Conservation (phyloP, 2,797 vertebrate species). For the Morus bassanus region DNA sequence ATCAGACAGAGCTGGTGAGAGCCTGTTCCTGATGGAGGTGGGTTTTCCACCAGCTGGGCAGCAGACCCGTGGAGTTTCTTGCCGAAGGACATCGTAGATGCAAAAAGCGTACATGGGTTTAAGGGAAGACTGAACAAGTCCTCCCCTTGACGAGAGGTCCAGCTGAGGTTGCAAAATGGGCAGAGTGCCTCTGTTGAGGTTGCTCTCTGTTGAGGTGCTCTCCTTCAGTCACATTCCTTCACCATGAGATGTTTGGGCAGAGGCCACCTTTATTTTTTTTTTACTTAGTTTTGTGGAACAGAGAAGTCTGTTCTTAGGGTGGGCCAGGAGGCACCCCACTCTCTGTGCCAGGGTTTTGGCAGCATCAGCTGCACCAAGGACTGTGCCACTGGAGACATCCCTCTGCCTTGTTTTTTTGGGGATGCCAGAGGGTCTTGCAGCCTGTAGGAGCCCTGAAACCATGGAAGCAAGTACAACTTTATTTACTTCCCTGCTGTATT, state of each 20-base stretch:
- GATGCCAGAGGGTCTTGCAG: neutral
- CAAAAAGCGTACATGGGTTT: neutral
- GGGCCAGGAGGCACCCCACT: fast-evolving
- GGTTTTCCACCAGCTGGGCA: neutral
- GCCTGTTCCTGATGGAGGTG: neutral
- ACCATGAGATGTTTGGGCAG: neutral
- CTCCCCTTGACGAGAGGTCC: neutral
- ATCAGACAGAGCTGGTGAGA: neutral
- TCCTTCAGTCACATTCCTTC: neutral
- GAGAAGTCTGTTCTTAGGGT: neutral
- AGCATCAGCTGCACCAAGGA: fast-evolving
- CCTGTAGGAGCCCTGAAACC: fast-evolving
- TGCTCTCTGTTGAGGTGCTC: neutral
- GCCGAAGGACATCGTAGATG: neutral
- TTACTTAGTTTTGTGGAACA: neutral
- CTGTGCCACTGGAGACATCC: neutral
- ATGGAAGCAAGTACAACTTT: neutral
- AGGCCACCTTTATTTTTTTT: neutral
- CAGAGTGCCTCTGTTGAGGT: too few species aligned
- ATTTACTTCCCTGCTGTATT: neutral
- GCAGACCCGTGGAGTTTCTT: neutral
- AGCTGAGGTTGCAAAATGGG: neutral
- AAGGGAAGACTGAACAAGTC: neutral
- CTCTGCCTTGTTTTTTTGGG: neutral
- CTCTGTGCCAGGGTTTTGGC: fast-evolving